Evolutionary conservation across 2,113 vertebrate species (phyloP).

Genomic region (Bambusicola thoracicus): DNA sequence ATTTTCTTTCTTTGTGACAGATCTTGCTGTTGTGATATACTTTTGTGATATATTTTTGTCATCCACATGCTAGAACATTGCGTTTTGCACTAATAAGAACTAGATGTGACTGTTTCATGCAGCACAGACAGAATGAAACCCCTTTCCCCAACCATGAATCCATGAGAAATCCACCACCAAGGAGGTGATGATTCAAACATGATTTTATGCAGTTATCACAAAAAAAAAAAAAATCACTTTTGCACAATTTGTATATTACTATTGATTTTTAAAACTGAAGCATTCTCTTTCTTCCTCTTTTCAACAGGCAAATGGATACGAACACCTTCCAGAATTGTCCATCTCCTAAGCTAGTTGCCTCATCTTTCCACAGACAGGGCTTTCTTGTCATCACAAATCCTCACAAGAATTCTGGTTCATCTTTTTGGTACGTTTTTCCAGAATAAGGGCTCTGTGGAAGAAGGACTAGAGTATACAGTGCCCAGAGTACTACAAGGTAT

Average conservation of each 20-base stretch:
- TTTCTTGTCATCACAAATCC: neutral
- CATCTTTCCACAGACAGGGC: neutral
- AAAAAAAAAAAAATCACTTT: slow-evolving; percentile 40
- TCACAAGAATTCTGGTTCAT: neutral
- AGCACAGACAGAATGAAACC: neutral
- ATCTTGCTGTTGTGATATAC: neutral
- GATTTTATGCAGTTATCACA: slow-evolving; percentile 1
- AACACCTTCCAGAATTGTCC: neutral
- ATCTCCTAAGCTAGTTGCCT: neutral
- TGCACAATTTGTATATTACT: neutral
- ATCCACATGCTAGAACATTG: neutral
- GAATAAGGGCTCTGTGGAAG: neutral
- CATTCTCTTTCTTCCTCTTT: neutral
- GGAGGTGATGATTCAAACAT: neutral
- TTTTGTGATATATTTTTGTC: neutral
- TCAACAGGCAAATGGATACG: neutral
- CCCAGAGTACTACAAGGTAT: neutral
- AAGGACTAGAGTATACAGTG: neutral
- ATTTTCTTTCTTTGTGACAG: neutral
- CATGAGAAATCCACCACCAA: neutral
- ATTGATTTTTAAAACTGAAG: slow-evolving; percentile 18
- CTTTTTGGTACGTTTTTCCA: neutral
- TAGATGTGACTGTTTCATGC: neutral
- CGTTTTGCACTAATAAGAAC: neutral
- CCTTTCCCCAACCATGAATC: neutral